Percentiles rank a stretch among this genome's conserved stretches.
Conservation (phyloP, 2,113 vertebrate genomes). For the Ginglymostoma cirratum region DNA sequence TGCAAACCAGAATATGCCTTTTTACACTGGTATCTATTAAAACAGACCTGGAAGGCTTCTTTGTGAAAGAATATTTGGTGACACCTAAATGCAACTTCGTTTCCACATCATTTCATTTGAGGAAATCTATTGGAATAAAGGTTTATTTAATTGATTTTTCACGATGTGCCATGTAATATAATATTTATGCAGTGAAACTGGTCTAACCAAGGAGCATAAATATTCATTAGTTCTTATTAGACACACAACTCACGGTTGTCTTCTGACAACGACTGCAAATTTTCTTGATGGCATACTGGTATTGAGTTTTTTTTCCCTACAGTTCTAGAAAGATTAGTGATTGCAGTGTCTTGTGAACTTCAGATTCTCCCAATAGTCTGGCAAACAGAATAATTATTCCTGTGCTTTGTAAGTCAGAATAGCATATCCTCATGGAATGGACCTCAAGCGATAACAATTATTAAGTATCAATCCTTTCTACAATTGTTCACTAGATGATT, state of each 20-base stretch:
- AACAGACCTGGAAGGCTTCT: neutral
- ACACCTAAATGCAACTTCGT: neutral
- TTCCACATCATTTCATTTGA: constrained; percentile 4
- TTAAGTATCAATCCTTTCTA: constrained; percentile 1
- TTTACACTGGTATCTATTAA: neutral
- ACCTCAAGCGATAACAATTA: neutral
- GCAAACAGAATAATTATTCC: constrained; percentile 18
- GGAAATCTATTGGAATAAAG: neutral
- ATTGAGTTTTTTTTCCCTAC: neutral
- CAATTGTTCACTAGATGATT: constrained; percentile 20
- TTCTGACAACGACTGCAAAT: neutral
- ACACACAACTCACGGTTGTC: neutral
- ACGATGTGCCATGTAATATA: neutral
- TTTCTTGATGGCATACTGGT: neutral
- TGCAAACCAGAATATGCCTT: neutral
- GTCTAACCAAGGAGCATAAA: constrained; percentile 11
- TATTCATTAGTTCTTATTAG: constrained; percentile 27
- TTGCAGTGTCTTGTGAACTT: neutral
- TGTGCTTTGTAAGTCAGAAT: neutral
- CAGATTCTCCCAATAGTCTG: neutral
- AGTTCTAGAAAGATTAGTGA: neutral
- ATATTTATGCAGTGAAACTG: constrained; percentile 3
- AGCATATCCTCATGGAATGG: neutral
- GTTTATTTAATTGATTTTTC: constrained; percentile 4
- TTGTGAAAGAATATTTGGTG: neutral